Conservation (phyloP, 2,113 vertebrate species). For the Daubentonia madagascariensis region DNA sequence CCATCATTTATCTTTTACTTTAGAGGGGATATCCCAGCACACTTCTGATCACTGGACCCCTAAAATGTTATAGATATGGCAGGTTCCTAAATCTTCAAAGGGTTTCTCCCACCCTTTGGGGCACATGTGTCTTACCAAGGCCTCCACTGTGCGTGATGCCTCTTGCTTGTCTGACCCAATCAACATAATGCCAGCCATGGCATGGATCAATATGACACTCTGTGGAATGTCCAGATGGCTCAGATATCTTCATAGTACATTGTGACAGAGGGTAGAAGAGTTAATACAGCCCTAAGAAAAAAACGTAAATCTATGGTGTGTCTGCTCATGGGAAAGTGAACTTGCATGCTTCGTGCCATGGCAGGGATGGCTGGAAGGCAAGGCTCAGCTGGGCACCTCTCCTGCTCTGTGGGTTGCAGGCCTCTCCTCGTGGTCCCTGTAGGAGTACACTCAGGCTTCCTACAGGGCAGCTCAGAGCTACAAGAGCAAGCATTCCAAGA, state of each 20-base stretch:
- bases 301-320: no score
- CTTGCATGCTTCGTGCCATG: neutral
- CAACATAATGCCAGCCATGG: neutral
- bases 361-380: neutral
- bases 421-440: neutral
- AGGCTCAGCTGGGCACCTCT: neutral
- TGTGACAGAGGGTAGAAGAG: neutral
- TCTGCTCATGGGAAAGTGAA: neutral
- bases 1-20: neutral
- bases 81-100: neutral
- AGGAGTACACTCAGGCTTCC: neutral
- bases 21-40: neutral
- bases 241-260: neutral
- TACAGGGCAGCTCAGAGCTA: neutral
- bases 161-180: neutral
- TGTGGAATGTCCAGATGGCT: no score
- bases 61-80: no score
- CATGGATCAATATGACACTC: neutral
- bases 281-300: neutral
- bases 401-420: rapidly evolving
- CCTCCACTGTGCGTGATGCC: neutral
- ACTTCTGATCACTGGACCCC: neutral
- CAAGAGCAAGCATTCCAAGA: neutral
- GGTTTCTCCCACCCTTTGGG: neutral
- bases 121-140: neutral